Conservation (phyloP, 2,113 vertebrate genomes). For the Pteruthius melanotis region DNA sequence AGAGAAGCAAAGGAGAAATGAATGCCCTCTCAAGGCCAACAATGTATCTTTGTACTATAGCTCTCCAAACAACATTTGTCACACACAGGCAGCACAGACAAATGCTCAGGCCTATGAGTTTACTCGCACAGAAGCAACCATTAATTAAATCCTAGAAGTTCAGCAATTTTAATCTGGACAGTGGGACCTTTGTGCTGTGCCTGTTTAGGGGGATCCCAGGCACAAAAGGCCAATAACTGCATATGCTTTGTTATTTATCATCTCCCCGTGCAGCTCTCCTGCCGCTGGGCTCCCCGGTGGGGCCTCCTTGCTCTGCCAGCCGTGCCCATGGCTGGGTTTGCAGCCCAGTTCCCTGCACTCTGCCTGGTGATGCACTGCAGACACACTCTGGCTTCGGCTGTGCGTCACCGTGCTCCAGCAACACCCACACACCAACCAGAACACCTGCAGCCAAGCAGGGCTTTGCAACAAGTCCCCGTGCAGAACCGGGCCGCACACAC, state of each 20-base stretch:
- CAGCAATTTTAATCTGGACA: neutral
- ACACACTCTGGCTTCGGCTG: neutral
- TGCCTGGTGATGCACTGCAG: neutral
- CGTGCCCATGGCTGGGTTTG: rapidly evolving
- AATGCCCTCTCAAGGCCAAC: neutral
- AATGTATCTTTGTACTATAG: neutral
- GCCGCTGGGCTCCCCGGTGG: neutral
- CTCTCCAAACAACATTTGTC: neutral
- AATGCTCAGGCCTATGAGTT: neutral
- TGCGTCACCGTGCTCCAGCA: neutral
- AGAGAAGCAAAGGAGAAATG: neutral
- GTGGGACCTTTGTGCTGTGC: neutral
- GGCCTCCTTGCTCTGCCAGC: neutral
- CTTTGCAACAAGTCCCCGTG: neutral
- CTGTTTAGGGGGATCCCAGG: neutral
- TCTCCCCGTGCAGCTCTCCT: rapidly evolving
- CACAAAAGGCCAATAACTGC: neutral
- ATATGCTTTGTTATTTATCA: neutral
- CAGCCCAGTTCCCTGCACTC: too few relatives aligned
- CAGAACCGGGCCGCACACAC: rapidly evolving
- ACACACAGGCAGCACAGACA: neutral
- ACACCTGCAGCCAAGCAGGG: neutral
- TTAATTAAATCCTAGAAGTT: neutral
- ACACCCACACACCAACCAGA: neutral
- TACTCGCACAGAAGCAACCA: neutral